A percentile compares a stretch with the other conserved stretches of the same genome.
Conservation (phyloP, 1,140 invertebrate genomes). For the Camponotus vicinus region DNA sequence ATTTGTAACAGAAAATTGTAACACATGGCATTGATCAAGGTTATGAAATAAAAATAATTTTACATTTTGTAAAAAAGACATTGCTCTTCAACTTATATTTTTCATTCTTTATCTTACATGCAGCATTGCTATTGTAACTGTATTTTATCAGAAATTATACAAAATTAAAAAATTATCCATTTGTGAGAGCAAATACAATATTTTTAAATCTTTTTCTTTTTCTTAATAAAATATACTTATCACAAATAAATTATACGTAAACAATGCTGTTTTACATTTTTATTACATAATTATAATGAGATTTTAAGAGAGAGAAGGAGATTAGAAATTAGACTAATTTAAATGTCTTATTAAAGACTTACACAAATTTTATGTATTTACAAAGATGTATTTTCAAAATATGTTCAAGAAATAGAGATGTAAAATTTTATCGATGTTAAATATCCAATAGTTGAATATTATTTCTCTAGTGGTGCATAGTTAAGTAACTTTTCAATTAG, state of each 20-base stretch:
- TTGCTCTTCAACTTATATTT: slow-evolving; percentile 47
- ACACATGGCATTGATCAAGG: slow-evolving; percentile 17
- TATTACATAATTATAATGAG: neutral
- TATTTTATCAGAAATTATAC: neutral
- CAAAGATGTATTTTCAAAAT: too few species aligned
- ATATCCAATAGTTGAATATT: slow-evolving; percentile 56
- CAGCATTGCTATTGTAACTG: neutral
- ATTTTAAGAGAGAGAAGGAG: neutral
- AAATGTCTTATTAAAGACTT: too few species aligned
- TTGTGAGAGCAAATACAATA: neutral
- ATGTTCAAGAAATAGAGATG: too few species aligned
- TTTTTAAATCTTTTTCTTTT: slow-evolving; percentile 6
- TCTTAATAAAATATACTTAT: neutral
- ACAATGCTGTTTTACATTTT: too few species aligned
- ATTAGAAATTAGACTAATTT: neutral
- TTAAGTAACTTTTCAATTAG: slow-evolving; percentile 99
- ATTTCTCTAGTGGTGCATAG: slow-evolving; percentile 98
- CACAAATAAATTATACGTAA: neutral
- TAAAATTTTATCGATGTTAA: too few species aligned
- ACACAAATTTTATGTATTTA: too few species aligned
- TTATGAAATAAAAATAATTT: slow-evolving; percentile 65
- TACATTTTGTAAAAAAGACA: slow-evolving; percentile 59
- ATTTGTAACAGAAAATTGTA: slow-evolving; percentile 40
- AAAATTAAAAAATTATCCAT: neutral
- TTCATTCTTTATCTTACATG: neutral